phyloP scores from a whole-genome alignment of 2,888 invertebrate species.

The Unio delphinus region DNA sequence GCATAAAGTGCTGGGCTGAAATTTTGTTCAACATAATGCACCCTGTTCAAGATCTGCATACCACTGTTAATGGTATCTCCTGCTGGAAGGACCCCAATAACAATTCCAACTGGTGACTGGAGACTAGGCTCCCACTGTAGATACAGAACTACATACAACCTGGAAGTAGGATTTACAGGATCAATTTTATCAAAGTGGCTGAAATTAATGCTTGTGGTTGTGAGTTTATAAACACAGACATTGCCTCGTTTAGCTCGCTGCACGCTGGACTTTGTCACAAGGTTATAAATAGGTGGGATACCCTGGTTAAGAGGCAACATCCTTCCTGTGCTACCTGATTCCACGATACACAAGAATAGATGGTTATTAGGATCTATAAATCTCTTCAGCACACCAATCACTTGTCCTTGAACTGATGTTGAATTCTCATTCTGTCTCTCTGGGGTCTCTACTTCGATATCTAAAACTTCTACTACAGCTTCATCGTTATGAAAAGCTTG shows the following conservation, averaged over 20 bases:
- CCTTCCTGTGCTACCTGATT: conserved; percentile 52
- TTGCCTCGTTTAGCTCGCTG: conserved; percentile 41
- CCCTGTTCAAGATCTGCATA: conserved; percentile 54
- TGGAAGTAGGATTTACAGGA: conserved; percentile 33
- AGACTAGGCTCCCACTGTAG: conserved; percentile 58
- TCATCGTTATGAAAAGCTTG: conserved; percentile 59
- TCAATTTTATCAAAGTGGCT: conserved; percentile 56
- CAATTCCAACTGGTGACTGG: conserved; percentile 59
- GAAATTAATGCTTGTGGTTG: conserved; percentile 44
- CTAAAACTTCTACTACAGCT: conserved; percentile 59
- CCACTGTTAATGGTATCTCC: conserved; percentile 42
- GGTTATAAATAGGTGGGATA: conserved; percentile 55
- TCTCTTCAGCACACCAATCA: conserved; percentile 58
- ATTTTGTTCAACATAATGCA: conserved; percentile 48
- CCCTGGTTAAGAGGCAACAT: conserved; percentile 60
- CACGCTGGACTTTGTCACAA: conserved; percentile 35
- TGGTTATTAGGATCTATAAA: conserved; percentile 45
- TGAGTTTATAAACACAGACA: conserved; percentile 51
- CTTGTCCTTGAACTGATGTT: conserved; percentile 38
- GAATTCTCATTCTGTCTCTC: conserved; percentile 11
- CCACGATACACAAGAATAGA: conserved; percentile 61
- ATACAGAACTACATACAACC: conserved; percentile 63
- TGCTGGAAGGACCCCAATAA: conserved; percentile 56
- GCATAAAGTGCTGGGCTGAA: conserved; percentile 32
- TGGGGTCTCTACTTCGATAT: conserved; percentile 18